Evolutionary conservation across 2,888 invertebrate species (phyloP).

Genomic region (Lasioglossum oenotherae): DNA sequence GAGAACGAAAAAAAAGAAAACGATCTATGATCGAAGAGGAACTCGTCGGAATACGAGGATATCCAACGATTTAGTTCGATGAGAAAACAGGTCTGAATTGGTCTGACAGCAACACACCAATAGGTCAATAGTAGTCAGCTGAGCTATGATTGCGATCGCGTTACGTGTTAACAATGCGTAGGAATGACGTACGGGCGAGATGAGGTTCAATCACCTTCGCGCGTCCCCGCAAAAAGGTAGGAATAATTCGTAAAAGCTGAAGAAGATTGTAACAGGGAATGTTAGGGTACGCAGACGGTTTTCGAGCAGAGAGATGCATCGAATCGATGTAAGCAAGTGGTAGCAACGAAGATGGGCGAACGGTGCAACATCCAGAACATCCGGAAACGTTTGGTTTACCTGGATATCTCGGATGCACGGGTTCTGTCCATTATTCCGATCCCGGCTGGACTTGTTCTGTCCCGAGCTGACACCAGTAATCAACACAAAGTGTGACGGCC

Average conservation of each 20-base stretch:
- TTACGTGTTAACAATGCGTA: constrained; percentile 54
- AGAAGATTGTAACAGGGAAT: constrained; percentile 30
- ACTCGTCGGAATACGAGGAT: background rate
- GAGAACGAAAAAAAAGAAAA: background rate
- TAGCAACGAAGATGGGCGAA: background rate
- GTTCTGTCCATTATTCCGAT: constrained; percentile 71
- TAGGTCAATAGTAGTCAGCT: constrained; percentile 66
- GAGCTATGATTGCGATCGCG: constrained; percentile 55
- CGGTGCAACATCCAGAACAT: constrained; percentile 8
- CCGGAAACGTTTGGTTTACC: constrained; percentile 67
- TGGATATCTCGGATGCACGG: constrained; percentile 76
- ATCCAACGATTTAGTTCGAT: background rate
- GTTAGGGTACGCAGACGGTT: constrained; percentile 8
- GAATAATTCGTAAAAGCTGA: background rate
- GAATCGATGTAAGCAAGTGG: constrained; percentile 8
- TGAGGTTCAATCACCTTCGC: constrained; percentile 64
- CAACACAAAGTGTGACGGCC: constrained; percentile 81
- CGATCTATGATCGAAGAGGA: background rate
- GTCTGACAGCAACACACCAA: constrained; percentile 50
- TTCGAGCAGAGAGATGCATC: constrained; percentile 12
- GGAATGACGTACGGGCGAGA: constrained; percentile 50
- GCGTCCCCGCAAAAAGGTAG: constrained; percentile 1
- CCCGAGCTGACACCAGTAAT: constrained; percentile 76
- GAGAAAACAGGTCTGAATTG: constrained; percentile 26
- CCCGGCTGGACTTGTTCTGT: constrained; percentile 63